These are phyloP conservation scores for Cichladusa arquata DNA, from an alignment of 2,113 vertebrate species.

Conservation along the genomic window DNA sequence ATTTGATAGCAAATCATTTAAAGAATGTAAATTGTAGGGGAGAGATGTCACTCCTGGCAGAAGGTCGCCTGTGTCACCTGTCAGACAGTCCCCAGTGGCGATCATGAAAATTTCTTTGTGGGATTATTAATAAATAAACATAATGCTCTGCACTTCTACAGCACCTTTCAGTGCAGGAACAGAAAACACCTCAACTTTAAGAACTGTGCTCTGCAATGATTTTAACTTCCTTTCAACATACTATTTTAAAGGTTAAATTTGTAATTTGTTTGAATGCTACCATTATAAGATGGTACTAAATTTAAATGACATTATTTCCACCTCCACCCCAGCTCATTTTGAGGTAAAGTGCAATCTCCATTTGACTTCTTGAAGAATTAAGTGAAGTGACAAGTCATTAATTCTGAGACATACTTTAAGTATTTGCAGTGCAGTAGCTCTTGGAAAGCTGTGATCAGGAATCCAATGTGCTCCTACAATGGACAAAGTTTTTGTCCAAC, in stretches of 20 bases:
- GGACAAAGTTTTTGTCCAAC: neutral
- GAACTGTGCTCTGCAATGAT: neutral
- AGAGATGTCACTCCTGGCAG: conserved; percentile 61
- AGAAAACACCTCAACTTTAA: neutral
- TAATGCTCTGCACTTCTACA: conserved; percentile 40
- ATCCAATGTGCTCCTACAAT: neutral
- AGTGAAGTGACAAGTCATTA: neutral
- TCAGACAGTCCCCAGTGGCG: conserved; percentile 49
- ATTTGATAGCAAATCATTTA: conserved; percentile 53
- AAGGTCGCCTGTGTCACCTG: conserved; percentile 62
- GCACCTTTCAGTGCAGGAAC: neutral
- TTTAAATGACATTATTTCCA: neutral
- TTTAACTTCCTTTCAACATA: neutral
- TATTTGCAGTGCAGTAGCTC: neutral
- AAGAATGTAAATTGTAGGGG: conserved; percentile 63
- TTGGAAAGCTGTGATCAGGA: neutral
- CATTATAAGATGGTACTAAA: neutral
- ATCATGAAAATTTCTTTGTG: conserved; percentile 30
- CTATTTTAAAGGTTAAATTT: neutral
- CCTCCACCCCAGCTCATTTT: neutral
- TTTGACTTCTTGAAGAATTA: neutral
- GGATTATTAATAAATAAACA: conserved; percentile 65
- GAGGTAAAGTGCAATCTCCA: neutral
- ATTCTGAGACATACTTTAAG: neutral
- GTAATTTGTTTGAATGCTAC: neutral